Evolutionary conservation across 2,797 vertebrate species (phyloP), one percentile per base, ranked within the genome.

Genomic region (Toxotes lorentzi): DNA sequence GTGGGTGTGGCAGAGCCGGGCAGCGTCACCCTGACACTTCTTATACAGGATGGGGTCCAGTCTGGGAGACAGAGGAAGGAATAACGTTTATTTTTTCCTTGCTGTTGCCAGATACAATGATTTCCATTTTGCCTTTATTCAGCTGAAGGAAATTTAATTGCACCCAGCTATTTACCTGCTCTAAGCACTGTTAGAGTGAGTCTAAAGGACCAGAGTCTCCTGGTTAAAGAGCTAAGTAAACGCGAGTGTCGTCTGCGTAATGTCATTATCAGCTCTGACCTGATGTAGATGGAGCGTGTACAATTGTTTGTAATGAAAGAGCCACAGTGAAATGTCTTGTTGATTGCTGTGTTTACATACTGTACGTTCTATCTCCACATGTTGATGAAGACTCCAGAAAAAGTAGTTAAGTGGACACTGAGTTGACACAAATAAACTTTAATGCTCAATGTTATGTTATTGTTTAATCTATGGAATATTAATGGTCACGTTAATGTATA

Each of bases 21-120:
- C 96, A 0, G 98, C 98, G 19, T 99, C 98, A 16, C 97, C 97
- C 90, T 99, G 98, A 82, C 98, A 99, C 89, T 99, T 99, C 54
- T 96, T 96, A 75, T 97, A 99, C 19, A 99, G 94, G 83, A 98
- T 91, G 0, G 97, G 97, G 72, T 99, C 98, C 90, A 99, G 77
- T 30, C 98, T 99, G 86, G 1, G 32, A 17, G 9, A 64, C 45
- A 40, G 21, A 43, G 9, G 34, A n/a, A 24, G 19, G 14, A 0
- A 23, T 7, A 14, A 14, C 13, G 27, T 27, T 48, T 7, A 51
- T 51, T 51, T 10, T n/a, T 51, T 56, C 27, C 24, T 9, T 17
- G 11, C 13, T 48, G 47, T 24, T 51, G 10, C 9, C 53, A 56
- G 8, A 16, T 9, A 8, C 60, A 53, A 14, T 10, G 32, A n/a